Evolutionary conservation across 1,140 invertebrate species (phyloP), one percentile per base, ranked within the genome.

Genomic region (Aphelenchoides avenae): DNA sequence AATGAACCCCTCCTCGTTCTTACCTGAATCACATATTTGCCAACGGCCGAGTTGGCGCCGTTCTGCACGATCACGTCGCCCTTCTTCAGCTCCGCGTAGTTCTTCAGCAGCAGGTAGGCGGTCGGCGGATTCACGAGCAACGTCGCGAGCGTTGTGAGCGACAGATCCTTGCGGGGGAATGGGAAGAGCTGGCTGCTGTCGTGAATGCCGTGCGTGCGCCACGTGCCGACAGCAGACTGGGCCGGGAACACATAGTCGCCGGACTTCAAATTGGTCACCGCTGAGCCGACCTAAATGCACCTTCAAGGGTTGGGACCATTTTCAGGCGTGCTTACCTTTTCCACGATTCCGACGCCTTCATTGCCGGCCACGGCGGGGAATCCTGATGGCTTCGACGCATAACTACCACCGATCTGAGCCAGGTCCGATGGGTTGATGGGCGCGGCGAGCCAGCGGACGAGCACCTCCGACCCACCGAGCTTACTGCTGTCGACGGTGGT

Each of bases 361-460:
- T 76, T 75, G 27, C 73, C 73, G 1, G 61, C 75, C 29, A 77
- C 59, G 5, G 73, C 73, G 1, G 73, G 73, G 3, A 77, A 51
- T 24, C 37, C 5, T 27, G 73, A 75, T 77, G 88, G 89, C 0
- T 89, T 83, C n/a, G n/a, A n/a, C 2, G 88, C 87, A 82, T 97
- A 97, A 73, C 87, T 88, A 69, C 89, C 93, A 82, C 96, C 89
- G 67, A 97, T 90, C 40, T 87, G 91, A 75, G 97, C 97, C 15
- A 97, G 92, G 77, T 97, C 93, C 2, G 92, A 89, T 18, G 93
- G 93, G 80, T 98, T n/a, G n/a, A n/a, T n/a, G n/a, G n/a, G n/a
- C n/a, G n/a, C n/a, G n/a, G n/a, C n/a, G n/a, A n/a, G n/a, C n/a
- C n/a, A n/a, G n/a, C n/a, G n/a, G n/a, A n/a, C n/a, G n/a, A n/a